Conservation (phyloP, 2,888 invertebrate species). For the Mechanitis mazaeus region DNA sequence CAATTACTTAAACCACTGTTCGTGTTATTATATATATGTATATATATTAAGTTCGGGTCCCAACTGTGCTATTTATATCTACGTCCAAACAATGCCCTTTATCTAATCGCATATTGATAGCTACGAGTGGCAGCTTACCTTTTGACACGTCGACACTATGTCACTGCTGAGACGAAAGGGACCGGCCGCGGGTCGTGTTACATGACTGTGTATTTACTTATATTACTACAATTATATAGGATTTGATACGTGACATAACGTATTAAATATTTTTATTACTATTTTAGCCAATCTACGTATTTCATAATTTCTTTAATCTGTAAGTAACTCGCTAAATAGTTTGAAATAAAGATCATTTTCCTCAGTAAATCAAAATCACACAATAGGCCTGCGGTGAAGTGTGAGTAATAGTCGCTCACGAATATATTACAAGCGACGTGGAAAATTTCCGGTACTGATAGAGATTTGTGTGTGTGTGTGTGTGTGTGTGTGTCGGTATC, state of each 20-base stretch:
- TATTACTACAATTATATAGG: not conserved
- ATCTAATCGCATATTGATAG: conserved; percentile 18
- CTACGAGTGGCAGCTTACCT: conserved; percentile 28
- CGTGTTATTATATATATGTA: not conserved
- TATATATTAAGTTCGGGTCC: not conserved
- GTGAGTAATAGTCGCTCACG: conserved; percentile 36
- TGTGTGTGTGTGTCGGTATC: not conserved
- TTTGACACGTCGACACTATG: conserved; percentile 33
- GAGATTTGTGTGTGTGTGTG: conserved; percentile 12
- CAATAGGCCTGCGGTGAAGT: conserved; percentile 35
- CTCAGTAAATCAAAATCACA: conserved; percentile 17
- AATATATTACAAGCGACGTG: conserved; percentile 35
- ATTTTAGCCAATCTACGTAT: too few relatives aligned
- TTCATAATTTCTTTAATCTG: too few relatives aligned
- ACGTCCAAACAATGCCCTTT: conserved; percentile 14
- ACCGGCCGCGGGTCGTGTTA: not conserved
- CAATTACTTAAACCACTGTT: too few relatives aligned
- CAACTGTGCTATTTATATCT: not conserved
- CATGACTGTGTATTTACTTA: not conserved
- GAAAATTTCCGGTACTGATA: conserved; percentile 34
- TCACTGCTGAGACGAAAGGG: conserved; percentile 24
- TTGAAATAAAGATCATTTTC: conserved; percentile 3
- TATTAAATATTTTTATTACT: too few relatives aligned
- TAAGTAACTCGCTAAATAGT: not conserved
- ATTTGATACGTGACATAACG: not conserved